Evolutionary conservation across 2,797 vertebrate genomes (phyloP), one percentile per base, ranked within the genome.

Genomic region (Clamator glandarius): DNA sequence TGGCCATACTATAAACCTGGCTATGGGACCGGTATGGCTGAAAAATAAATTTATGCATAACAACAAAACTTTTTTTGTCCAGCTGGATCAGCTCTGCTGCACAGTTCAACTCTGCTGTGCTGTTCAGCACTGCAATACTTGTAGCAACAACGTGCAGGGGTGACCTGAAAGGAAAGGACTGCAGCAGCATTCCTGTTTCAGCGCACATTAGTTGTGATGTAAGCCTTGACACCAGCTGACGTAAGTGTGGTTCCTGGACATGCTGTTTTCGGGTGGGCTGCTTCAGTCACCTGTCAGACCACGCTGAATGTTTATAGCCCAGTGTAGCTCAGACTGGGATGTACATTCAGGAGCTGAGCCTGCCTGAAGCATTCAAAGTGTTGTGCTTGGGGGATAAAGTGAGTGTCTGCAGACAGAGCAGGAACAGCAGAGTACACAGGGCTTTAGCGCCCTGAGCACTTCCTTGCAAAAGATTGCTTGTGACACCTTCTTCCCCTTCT

Each of bases 351-450:
- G 75, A 77, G 13, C 39, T 59, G 64, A 76, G 33, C 41, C 51
- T 78, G 13, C 17, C n/a, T 31, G 3, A 63, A 54, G n/a, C 44
- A 3, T 55, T 44, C 3, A 0, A 15, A 17, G 19, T 6, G 15
- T 31, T 48, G 51, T 63, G 21, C 48, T 52, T 59, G 44, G 7
- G 29, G 28, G 5, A 48, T 70, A 17, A 87, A 90, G 26, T 21
- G 31, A 50, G 44, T 2, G 2, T 61, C 75, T 42, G n/a, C 46
- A 31, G 48, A 36, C 25, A 61, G 44, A 84, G 29, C 50, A 61
- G 63, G 57, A 67, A 8, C 2, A 2, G 21, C 20, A 23, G 8
- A 17, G 59, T 5, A 5, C 0, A 0, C 1, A 12, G 52, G 29
- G 20, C 28, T 88, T 17, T 29, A 36, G 33, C 3, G 9, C 39